Percentiles rank a stretch among this genome's conserved stretches.
phyloP scores from a whole-genome alignment of 2,888 invertebrate genomes.

The Dasypogon diadema region DNA sequence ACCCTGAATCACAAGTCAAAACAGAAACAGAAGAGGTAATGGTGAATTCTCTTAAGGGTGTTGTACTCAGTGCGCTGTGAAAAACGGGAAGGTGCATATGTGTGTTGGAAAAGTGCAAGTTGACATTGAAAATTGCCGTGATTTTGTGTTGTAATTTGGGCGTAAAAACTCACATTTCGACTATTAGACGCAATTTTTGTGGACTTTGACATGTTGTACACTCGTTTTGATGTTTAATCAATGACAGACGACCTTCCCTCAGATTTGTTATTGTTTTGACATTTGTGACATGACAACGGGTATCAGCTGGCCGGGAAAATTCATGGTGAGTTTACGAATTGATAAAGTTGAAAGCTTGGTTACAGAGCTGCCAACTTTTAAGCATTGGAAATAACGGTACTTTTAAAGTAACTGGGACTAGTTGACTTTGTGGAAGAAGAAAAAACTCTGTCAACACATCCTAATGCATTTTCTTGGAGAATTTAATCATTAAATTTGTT shows the following conservation, averaged over 20 bases:
- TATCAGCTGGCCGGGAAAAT: slow-evolving; percentile 2
- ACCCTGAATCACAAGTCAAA: too few species aligned
- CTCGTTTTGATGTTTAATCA: slow-evolving; percentile 50
- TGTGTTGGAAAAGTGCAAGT: slow-evolving; percentile 19
- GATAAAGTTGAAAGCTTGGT: background rate
- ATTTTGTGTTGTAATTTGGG: background rate
- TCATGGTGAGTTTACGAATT: slow-evolving; percentile 23
- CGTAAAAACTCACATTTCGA: slow-evolving; percentile 49
- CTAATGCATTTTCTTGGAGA: too few species aligned
- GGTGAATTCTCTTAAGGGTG: background rate
- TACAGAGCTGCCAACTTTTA: slow-evolving; percentile 20
- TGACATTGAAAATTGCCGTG: background rate
- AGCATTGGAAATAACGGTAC: background rate
- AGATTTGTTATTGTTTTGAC: slow-evolving; percentile 42
- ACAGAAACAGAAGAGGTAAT: background rate
- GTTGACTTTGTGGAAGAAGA: too few species aligned
- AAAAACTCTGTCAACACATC: too few species aligned
- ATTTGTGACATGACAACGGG: slow-evolving; percentile 49
- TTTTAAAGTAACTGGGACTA: too few species aligned
- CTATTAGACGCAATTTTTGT: slow-evolving; percentile 25
- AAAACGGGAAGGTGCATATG: background rate
- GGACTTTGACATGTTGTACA: slow-evolving; percentile 49
- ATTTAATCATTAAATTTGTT: too few species aligned
- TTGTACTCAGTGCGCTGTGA: background rate
- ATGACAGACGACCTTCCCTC: slow-evolving; percentile 20